These are phyloP conservation scores for Noctua janthina DNA, from an alignment of 2,888 invertebrate species.

Conservation along the genomic window DNA sequence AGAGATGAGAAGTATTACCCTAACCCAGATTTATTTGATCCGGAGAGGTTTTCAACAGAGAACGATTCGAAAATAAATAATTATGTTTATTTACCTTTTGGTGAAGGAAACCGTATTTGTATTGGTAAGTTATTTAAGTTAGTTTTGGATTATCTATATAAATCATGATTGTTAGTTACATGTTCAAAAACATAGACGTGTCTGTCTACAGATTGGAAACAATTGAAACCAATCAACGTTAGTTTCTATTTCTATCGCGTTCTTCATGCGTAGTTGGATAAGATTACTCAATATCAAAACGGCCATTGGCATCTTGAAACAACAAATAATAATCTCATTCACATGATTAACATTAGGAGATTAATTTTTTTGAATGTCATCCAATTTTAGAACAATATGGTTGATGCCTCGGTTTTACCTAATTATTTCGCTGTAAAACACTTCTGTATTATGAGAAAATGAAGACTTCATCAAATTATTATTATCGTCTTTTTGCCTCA, in stretches of 20 bases:
- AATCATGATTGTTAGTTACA: not conserved
- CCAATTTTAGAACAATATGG: not conserved
- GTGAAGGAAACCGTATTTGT: slow-evolving; percentile 88
- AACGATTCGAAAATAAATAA: slow-evolving; percentile 72
- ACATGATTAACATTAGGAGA: not conserved
- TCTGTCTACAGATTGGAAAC: slow-evolving; percentile 1
- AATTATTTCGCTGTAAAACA: not conserved
- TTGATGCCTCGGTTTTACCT: not conserved
- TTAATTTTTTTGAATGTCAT: not conserved
- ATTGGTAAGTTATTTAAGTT: slow-evolving; percentile 79
- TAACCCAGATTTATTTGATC: slow-evolving; percentile 83
- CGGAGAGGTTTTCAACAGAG: slow-evolving; percentile 83
- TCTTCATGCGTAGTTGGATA: not conserved
- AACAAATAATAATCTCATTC: not conserved
- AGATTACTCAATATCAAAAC: not conserved
- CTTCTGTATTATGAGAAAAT: too few relatives aligned
- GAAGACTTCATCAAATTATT: too few relatives aligned
- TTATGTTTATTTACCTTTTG: slow-evolving; percentile 86
- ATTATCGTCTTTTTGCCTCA: too few relatives aligned
- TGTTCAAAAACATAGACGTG: not conserved
- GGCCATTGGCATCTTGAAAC: not conserved
- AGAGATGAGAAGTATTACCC: slow-evolving; percentile 80
- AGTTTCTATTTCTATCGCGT: not conserved
- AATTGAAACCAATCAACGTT: not conserved
- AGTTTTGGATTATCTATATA: not conserved